Evolutionary conservation across 2,888 invertebrate species (phyloP), one percentile per base, ranked within the genome.

Genomic region (Anthophora plumipes): DNA sequence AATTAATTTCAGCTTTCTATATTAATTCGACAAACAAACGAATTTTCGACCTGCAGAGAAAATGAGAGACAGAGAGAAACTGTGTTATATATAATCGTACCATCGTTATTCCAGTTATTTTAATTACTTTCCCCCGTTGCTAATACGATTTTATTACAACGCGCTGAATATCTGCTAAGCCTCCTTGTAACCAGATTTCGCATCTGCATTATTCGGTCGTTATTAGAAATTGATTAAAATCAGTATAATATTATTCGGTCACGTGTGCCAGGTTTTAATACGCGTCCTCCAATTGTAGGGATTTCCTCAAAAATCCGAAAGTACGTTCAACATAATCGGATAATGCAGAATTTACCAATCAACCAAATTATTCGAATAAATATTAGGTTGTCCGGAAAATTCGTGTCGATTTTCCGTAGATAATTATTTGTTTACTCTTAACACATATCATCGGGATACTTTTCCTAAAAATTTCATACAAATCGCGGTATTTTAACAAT

Each of bases 1-100:
- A 54, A 67, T 67, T 55, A 41, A 54, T 67, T 67, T 54, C n/a
- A 54, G 41, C 22, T 67, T 14, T n/a, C n/a, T n/a, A 20, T 12
- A 39, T 50, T 64, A 50, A 64, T 67, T n/a, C 22, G 25, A n/a
- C 25, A 41, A 41, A 22, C 67, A 67, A 67, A 67, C 25, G 67
- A 67, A 54, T 41, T 25, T 41, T n/a, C 14, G 22, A 25, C 50
- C 17, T 52, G 50, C 17, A 66, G 20, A 52, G 31, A n/a, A n/a
- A n/a, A n/a, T 31, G 31, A 1, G 31, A 31, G 31, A 31, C 2
- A 31, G 31, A 31, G 31, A 31, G 31, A 52, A 52, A 6, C 7
- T 12, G n/a, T 1, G 25, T 63, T 48, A 8, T 31, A 48, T n/a
- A n/a, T n/a, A n/a, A n/a, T 37, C 64, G 37, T 9, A n/a, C 37